These are phyloP conservation scores for Parazoanthus swiftii DNA, from an alignment of 92 coral and sea anemone species.

Conservation along the genomic window DNA sequence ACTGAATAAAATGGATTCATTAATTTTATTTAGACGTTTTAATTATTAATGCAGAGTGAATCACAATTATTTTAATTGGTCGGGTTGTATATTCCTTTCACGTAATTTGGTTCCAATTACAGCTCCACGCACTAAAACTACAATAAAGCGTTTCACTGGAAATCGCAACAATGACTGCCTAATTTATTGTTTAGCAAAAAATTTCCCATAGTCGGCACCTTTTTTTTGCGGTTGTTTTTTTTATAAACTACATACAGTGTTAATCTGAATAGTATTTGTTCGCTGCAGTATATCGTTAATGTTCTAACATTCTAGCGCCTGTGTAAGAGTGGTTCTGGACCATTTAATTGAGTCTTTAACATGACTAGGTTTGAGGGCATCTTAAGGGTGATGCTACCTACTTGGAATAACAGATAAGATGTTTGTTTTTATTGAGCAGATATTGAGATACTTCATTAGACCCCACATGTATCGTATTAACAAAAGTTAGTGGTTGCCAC, in stretches of 20 bases:
- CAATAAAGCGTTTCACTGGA: neutral
- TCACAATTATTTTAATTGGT: neutral
- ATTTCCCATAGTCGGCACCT: neutral
- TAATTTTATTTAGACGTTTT: neutral
- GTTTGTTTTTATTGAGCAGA: neutral
- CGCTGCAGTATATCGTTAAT: neutral
- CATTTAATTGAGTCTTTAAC: no score
- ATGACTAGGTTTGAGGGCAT: neutral
- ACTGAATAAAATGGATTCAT: neutral
- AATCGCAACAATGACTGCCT: neutral
- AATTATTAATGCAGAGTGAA: neutral
- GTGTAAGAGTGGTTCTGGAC: no score
- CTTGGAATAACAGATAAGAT: neutral
- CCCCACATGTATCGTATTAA: neutral
- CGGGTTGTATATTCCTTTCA: neutral
- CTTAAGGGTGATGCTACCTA: neutral
- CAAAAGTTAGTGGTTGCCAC: neutral
- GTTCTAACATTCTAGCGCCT: no score
- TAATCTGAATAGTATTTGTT: neutral
- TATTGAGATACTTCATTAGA: neutral
- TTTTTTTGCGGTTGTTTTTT: no score
- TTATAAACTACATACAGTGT: neutral
- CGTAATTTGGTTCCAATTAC: neutral
- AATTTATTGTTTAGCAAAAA: neutral
- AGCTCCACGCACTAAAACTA: neutral